Evolutionary conservation across 2,888 invertebrate species (phyloP), one percentile per base, ranked within the genome.

Genomic region (Phengaris alcon): DNA sequence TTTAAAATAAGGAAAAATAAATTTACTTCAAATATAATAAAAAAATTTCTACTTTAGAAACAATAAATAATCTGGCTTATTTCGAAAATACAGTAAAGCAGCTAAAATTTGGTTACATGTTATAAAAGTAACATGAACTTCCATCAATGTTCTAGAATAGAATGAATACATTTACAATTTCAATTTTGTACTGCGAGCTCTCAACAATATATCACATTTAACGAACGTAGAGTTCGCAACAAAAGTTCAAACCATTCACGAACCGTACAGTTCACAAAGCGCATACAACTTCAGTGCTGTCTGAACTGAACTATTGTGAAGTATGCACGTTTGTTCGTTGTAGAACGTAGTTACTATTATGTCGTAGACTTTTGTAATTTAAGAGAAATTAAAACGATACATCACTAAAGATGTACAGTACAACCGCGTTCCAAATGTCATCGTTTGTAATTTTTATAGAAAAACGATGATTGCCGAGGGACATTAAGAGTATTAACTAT

Each of bases 221-320:
- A 59, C 59, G 59, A 59, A 64, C 10, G 52, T 12, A 52, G 8
- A 64, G 64, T 35, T 64, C 12, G 35, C 12, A 52, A 64, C 64
- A 64, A 35, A 64, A 64, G 64, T 64, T 35, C 35, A 64, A 64
- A 59, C 57, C n/a, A 55, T 7, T 35, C 35, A 8, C 52, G 52
- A 52, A 52, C 8, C 3, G 52, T 64, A 64, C 64, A 64, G 64
- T 22, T 59, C 12, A 35, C 64, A 64, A 35, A 35, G 35, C 35
- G 22, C 64, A 35, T 64, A 35, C 64, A 64, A 64, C 64, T 64
- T 64, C 64, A 64, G 22, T 35, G 12, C 12, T 35, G 64, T 64
- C 35, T 64, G 64, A 64, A 10, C 64, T 64, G 35, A 64, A 64
- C 64, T 64, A 64, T 12, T 64, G 64, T 64, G 64, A 64, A 35